Evolutionary conservation across 2,797 vertebrate species (phyloP).

Genomic region (Spinus pinus): DNA sequence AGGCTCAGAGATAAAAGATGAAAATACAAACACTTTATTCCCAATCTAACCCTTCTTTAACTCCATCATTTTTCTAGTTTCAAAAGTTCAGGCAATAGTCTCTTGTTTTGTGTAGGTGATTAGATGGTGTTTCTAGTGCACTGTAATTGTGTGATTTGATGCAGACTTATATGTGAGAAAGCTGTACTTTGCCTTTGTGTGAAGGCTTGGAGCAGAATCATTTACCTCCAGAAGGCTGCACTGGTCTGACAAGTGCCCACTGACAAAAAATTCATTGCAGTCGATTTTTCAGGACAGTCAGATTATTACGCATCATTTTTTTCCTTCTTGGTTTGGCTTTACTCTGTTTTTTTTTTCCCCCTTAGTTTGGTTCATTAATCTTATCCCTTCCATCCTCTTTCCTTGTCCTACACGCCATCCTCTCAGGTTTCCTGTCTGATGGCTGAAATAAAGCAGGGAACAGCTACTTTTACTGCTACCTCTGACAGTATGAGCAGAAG

Average conservation of each 20-base stretch:
- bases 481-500: neutral
- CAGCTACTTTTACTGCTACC: neutral
- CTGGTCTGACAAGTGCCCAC: neutral
- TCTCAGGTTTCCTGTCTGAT: neutral
- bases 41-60: neutral
- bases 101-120: neutral
- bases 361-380: neutral
- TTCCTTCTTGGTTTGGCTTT: neutral
- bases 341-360: neutral
- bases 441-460: neutral
- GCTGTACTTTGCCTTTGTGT: neutral
- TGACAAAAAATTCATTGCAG: neutral
- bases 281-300: neutral
- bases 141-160: neutral
- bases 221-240: neutral
- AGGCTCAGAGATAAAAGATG: neutral
- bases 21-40: neutral
- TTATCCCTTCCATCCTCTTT: neutral
- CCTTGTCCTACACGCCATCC: accelerated
- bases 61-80: neutral
- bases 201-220: neutral
- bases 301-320: neutral
- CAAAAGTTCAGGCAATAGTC: neutral
- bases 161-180: neutral
- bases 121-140: neutral